These are phyloP conservation scores for Pteromalus puparum DNA, from an alignment of 1,140 invertebrate genomes.

Conservation along the genomic window DNA sequence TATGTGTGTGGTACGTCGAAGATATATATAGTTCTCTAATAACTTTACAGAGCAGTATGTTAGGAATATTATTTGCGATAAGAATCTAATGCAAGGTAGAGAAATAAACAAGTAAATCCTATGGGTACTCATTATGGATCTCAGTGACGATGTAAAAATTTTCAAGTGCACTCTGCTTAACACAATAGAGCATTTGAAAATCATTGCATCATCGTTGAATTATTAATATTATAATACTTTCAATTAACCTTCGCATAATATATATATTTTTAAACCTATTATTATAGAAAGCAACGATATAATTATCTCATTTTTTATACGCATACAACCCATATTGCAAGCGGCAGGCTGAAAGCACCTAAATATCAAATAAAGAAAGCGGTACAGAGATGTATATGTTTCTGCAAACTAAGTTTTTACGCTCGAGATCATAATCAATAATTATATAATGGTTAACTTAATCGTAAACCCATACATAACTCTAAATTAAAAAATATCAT, in stretches of 20 bases:
- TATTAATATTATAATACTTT: neutral
- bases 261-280: neutral
- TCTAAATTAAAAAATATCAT: neutral
- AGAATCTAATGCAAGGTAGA: neutral
- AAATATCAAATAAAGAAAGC: neutral
- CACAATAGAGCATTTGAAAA: neutral
- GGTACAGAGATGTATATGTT: neutral
- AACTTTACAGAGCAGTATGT: neutral
- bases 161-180: neutral
- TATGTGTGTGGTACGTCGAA: too few relatives aligned
- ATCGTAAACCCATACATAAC: neutral
- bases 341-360: constrained; percentile 28
- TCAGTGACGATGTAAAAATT: neutral
- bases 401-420: neutral
- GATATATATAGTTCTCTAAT: neutral
- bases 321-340: neutral
- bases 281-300: neutral
- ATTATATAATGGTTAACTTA: neutral
- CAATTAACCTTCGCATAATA: neutral
- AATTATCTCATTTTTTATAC: neutral
- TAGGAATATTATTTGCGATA: neutral
- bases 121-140: neutral
- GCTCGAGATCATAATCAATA: neutral
- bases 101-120: neutral
- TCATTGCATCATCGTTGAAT: neutral